Evolutionary conservation across 2,888 invertebrate species (phyloP).

Genomic region (Phasia obesa): DNA sequence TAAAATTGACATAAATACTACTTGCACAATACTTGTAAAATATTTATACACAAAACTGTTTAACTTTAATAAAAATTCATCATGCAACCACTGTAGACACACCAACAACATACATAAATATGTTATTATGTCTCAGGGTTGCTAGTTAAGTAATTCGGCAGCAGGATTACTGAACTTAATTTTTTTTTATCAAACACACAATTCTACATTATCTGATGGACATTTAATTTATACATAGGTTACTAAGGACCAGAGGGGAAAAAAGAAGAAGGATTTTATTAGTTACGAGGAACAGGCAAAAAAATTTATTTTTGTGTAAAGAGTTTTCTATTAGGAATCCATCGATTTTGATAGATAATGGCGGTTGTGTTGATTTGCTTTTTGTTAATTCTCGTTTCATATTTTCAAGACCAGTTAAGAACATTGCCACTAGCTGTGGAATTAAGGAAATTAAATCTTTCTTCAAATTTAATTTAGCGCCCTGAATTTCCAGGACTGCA

Average conservation of each 20-base stretch:
- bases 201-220: not conserved
- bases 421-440: too few relatives aligned
- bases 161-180: not conserved
- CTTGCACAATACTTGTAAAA: not conserved
- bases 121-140: not conserved
- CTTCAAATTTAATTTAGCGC: too few relatives aligned
- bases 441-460: too few relatives aligned
- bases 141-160: not conserved
- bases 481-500: too few relatives aligned
- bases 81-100: constrained; percentile 2
- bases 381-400: too few relatives aligned
- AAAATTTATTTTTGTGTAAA: too few relatives aligned
- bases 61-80: constrained; percentile 4
- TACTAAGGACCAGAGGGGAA: not conserved
- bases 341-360: too few relatives aligned
- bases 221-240: not conserved
- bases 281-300: too few relatives aligned
- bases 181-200: not conserved
- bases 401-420: too few relatives aligned
- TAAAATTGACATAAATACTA: constrained; percentile 5
- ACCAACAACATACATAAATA: not conserved
- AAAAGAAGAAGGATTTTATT: too few relatives aligned
- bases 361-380: too few relatives aligned
- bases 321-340: too few relatives aligned
- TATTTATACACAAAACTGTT: not conserved